These are phyloP conservation scores for Serilophus lunatus DNA, from an alignment of 2,113 vertebrate genomes.

Conservation along the genomic window DNA sequence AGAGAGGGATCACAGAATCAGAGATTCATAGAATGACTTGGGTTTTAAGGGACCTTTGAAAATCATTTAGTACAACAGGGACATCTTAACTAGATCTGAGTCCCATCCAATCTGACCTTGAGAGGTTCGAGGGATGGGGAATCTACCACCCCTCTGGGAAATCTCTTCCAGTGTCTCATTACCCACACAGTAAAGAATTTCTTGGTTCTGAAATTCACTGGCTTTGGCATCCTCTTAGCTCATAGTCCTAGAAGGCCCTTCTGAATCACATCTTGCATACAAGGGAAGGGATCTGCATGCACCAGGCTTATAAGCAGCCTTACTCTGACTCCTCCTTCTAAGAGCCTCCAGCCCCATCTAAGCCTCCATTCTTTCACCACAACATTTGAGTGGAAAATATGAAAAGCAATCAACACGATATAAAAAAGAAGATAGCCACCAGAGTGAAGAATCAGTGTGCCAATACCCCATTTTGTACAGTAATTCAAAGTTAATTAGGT, in stretches of 20 bases:
- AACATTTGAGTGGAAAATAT: background rate
- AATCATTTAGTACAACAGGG: background rate
- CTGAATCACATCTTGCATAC: background rate
- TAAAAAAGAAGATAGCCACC: background rate
- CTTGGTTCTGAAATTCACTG: background rate
- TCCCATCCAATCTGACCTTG: background rate
- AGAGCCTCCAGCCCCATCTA: fast-evolving
- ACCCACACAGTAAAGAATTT: background rate
- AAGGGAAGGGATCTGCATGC: background rate
- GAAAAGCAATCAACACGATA: background rate
- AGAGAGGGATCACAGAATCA: background rate
- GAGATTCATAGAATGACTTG: background rate
- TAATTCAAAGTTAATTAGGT: background rate
- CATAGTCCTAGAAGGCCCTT: background rate
- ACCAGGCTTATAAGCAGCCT: background rate
- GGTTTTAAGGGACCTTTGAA: background rate
- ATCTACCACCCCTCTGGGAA: background rate
- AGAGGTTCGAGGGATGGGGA: background rate
- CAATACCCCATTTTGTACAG: background rate
- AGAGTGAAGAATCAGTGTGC: background rate
- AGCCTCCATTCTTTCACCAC: background rate
- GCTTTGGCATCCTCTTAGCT: background rate
- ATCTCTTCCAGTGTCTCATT: background rate
- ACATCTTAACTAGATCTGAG: background rate
- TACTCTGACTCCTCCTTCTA: background rate